Evolutionary conservation across 2,888 invertebrate genomes (phyloP).

Genomic region (Patella caerulea): DNA sequence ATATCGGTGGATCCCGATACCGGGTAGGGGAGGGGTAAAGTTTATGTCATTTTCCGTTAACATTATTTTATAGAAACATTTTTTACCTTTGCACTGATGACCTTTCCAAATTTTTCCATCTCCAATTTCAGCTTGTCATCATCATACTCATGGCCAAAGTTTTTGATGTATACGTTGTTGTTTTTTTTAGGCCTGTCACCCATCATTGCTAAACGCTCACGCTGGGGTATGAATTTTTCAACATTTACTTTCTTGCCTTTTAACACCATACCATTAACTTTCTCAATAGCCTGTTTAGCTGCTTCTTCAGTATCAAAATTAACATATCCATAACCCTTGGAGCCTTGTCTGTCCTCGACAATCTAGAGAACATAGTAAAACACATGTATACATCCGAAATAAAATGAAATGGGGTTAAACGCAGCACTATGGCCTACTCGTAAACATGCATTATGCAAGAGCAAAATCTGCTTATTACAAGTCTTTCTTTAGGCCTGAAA

Average conservation of each 20-base stretch:
- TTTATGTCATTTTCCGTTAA: no score
- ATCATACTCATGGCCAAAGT: conserved; percentile 94
- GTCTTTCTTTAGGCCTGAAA: no score
- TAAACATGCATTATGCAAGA: no score
- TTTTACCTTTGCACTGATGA: conserved; percentile 69
- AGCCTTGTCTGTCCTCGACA: conserved; percentile 93
- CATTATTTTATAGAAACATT: no score
- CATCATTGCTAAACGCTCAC: conserved; percentile 97
- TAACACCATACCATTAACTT: conserved; percentile 98
- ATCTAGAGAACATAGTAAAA: conserved; percentile 59
- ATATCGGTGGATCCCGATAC: no score
- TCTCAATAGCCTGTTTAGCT: conserved; percentile 96
- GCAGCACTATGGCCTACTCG: no score
- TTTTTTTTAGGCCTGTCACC: conserved; percentile 95
- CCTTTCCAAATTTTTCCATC: conserved; percentile 89
- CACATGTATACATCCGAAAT: no score
- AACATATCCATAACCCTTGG: conserved; percentile 98
- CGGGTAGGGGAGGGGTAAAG: no score
- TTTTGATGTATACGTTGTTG: conserved; percentile 99
- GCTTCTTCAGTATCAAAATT: conserved; percentile 99
- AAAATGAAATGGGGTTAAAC: no score
- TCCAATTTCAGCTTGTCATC: conserved; percentile 91
- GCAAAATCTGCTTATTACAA: no score
- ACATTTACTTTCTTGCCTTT: conserved; percentile 94
- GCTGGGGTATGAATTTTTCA: conserved; percentile 97